Evolutionary conservation across 2,113 vertebrate genomes (phyloP).

Genomic region (Bufo bufo): DNA sequence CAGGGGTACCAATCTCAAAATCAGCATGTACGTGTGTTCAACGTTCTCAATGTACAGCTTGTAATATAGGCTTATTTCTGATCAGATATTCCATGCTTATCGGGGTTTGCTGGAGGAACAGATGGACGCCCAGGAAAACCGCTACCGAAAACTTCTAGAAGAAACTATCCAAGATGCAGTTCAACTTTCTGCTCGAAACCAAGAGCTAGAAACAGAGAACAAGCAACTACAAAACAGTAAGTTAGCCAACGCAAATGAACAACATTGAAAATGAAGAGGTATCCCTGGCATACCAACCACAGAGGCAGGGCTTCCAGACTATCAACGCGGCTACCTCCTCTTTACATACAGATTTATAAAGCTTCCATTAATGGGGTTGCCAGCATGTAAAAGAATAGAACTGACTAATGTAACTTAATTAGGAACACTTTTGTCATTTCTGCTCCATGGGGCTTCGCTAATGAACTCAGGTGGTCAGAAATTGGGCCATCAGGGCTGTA

Average conservation of each 20-base stretch:
- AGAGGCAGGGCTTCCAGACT: background rate
- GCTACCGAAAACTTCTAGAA: slow-evolving; percentile 72
- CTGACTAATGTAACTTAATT: no score
- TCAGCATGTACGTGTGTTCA: background rate
- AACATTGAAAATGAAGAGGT: no score
- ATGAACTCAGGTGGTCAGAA: no score
- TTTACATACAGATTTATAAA: no score
- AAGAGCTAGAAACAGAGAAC: slow-evolving; percentile 72
- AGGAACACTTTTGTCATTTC: no score
- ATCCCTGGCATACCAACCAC: background rate
- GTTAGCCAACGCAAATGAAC: background rate
- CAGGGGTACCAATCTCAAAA: background rate
- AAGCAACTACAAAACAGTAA: slow-evolving; percentile 59
- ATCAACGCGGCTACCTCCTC: no score
- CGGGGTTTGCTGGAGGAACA: slow-evolving; percentile 74
- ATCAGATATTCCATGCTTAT: slow-evolving; percentile 81
- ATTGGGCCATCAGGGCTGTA: no score
- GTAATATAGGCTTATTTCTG: background rate
- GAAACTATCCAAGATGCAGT: slow-evolving; percentile 73
- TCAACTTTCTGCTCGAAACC: slow-evolving; percentile 75
- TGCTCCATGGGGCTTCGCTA: no score
- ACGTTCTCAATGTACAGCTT: background rate
- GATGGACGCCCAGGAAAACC: slow-evolving; percentile 67
- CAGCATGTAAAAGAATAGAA: no score
- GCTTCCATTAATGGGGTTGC: no score